phyloP scores from a whole-genome alignment of 2,888 invertebrate genomes.

The Ethmia dodecea region DNA sequence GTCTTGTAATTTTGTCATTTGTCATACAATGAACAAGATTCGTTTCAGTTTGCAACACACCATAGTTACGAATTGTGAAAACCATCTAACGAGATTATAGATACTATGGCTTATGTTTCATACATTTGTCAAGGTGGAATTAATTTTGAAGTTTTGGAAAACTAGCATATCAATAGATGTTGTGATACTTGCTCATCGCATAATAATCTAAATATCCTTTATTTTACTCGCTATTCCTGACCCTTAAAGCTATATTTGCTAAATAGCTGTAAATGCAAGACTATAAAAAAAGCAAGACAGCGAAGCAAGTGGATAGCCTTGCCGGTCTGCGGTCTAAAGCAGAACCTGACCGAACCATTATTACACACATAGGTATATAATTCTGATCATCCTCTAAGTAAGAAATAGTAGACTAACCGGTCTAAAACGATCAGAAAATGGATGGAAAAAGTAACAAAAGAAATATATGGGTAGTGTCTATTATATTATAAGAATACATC shows the following conservation, averaged over 20 bases:
- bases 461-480: no score
- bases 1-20: constrained; percentile 34
- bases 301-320: constrained; percentile 40
- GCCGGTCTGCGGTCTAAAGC: constrained; percentile 30
- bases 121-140: no score
- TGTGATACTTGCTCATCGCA: background rate
- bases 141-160: no score
- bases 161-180: no score
- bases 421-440: no score
- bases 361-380: constrained; percentile 10
- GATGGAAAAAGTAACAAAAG: no score
- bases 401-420: no score
- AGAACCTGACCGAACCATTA: constrained; percentile 25
- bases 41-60: constrained; percentile 48
- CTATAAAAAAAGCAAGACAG: constrained; percentile 22
- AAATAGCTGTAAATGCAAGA: no score
- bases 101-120: no score
- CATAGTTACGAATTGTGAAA: constrained; percentile 36
- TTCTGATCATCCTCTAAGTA: no score
- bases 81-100: constrained; percentile 27
- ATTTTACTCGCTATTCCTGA: background rate
- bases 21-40: constrained; percentile 54
- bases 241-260: background rate
- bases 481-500: no score
- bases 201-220: background rate